Evolutionary conservation across 2,113 vertebrate species (phyloP).

Genomic region (Mesoclemmys tuberculata): DNA sequence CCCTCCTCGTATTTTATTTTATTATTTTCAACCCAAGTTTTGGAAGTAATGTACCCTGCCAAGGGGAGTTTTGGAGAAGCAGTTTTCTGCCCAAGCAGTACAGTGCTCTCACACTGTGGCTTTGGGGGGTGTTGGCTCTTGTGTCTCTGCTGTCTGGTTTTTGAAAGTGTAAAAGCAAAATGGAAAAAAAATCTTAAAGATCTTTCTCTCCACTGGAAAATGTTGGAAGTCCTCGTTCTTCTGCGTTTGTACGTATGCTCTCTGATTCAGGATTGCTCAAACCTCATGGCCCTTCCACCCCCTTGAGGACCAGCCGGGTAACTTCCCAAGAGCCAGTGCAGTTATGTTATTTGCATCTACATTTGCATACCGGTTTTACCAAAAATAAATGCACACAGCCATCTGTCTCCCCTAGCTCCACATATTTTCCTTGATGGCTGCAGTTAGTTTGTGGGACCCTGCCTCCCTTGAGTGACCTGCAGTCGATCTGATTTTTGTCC

Average conservation of each 20-base stretch:
- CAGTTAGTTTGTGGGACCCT: not conserved
- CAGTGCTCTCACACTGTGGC: fast-evolving
- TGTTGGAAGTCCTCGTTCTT: not conserved
- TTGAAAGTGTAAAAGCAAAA: not conserved
- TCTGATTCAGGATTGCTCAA: not conserved
- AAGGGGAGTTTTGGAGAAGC: not conserved
- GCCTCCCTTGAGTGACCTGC: not conserved
- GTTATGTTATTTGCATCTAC: slow-evolving; percentile 7
- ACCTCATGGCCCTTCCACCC: not conserved
- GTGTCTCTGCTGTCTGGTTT: not conserved
- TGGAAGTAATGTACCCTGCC: not conserved
- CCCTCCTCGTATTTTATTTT: not conserved
- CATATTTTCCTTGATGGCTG: slow-evolving; percentile 25
- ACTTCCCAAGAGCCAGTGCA: slow-evolving; percentile 42
- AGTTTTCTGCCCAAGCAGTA: not conserved
- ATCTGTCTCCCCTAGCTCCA: slow-evolving; percentile 52
- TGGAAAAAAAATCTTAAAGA: not conserved
- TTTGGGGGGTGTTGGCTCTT: not conserved
- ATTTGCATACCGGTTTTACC: slow-evolving; percentile 69
- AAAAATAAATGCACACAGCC: slow-evolving; percentile 67
- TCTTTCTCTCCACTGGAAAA: not conserved
- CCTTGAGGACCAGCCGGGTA: slow-evolving; percentile 43
- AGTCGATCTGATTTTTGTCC: not conserved
- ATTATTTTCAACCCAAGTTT: not conserved
- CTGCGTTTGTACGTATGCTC: slow-evolving; percentile 22